Conservation (phyloP, 2,888 invertebrate genomes). For the Euplagia quadripunctaria region DNA sequence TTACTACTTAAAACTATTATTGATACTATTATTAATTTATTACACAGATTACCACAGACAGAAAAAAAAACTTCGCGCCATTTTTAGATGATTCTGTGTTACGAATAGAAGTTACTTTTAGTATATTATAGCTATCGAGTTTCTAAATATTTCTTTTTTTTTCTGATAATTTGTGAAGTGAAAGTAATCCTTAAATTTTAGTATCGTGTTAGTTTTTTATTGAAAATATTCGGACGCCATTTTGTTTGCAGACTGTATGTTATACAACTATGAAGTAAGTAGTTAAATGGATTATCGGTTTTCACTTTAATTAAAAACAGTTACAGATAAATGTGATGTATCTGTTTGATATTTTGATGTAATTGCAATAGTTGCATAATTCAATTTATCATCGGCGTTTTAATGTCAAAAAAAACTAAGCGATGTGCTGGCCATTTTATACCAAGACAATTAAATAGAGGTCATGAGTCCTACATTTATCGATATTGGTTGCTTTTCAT, state of each 20-base stretch:
- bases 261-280: background rate
- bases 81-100: background rate
- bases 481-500: background rate
- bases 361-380: background rate
- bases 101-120: background rate
- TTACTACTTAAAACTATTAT: too few species aligned
- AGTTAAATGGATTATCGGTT: background rate
- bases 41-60: background rate
- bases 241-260: background rate
- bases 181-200: background rate
- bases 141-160: background rate
- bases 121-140: background rate
- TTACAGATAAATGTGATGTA: background rate
- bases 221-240: background rate
- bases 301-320: slow-evolving; percentile 1
- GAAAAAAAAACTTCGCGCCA: background rate
- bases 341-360: slow-evolving; percentile 1
- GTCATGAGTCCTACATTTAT: background rate
- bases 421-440: background rate
- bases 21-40: too few species aligned
- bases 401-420: background rate
- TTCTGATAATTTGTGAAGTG: background rate
- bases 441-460: background rate
- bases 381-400: background rate
- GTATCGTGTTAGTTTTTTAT: background rate